Evolutionary conservation across 2,113 vertebrate genomes (phyloP).

Genomic region (Phaetusa simplex): DNA sequence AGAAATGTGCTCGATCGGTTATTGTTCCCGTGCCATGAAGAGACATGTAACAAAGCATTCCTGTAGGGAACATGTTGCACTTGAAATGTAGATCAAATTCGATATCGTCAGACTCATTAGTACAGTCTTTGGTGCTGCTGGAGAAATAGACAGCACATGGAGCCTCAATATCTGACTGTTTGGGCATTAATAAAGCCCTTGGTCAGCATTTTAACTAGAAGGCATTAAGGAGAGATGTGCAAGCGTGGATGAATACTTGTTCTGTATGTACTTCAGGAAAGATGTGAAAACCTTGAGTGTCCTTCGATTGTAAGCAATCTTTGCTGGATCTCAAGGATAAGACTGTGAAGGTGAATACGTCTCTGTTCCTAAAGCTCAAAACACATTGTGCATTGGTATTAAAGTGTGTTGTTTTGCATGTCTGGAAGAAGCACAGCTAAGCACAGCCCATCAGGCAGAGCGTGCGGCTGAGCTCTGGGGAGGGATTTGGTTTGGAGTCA

Average conservation of each 20-base stretch:
- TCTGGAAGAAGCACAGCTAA: background rate
- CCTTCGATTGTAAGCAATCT: accelerated
- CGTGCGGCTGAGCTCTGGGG: background rate
- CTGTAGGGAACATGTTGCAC: background rate
- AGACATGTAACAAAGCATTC: background rate
- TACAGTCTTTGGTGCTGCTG: background rate
- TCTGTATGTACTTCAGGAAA: background rate
- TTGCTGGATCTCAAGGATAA: background rate
- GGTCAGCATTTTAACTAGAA: background rate
- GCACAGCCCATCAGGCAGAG: background rate
- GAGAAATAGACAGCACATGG: background rate
- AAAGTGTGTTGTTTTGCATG: accelerated
- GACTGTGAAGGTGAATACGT: background rate
- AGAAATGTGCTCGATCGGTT: background rate
- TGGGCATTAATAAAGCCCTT: background rate
- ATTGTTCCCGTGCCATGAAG: background rate
- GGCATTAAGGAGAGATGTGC: background rate
- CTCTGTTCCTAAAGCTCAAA: background rate
- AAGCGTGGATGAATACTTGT: background rate
- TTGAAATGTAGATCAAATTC: background rate
- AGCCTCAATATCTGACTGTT: background rate
- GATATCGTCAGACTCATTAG: background rate
- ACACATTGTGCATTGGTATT: accelerated
- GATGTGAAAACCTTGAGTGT: background rate
- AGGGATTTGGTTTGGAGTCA: background rate